Evolutionary conservation across 2,113 vertebrate species (phyloP).

Genomic region (Gopherus flavomarginatus): DNA sequence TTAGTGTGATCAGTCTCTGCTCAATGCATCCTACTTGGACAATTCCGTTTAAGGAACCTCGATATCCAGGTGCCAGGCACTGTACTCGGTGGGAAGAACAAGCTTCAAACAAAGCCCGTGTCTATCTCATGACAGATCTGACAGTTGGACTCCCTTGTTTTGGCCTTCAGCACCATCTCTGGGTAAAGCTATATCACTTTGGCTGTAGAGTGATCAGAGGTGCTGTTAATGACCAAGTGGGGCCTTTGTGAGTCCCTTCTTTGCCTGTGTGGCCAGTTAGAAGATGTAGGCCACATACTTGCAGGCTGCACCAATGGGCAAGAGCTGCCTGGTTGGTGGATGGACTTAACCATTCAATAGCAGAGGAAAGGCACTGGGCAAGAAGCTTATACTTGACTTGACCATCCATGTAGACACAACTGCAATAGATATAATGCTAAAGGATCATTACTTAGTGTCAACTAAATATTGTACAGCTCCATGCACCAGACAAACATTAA

Average conservation of each 20-base stretch:
- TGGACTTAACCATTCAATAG: not conserved
- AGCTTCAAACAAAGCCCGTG: not conserved
- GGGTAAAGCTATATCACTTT: not conserved
- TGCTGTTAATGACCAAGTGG: not conserved
- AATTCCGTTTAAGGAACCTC: not conserved
- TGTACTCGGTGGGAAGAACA: not conserved
- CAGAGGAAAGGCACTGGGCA: no score
- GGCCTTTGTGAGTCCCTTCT: not conserved
- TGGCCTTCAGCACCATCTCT: not conserved
- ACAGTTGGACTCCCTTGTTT: not conserved
- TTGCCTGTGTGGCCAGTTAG: not conserved
- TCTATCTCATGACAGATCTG: not conserved
- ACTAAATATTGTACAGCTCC: not conserved
- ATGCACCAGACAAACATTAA: not conserved
- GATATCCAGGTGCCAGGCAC: not conserved
- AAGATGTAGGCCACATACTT: not conserved
- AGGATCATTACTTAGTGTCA: not conserved
- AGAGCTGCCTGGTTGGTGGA: not conserved
- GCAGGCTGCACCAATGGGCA: not conserved
- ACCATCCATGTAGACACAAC: not conserved
- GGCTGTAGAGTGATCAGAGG: not conserved
- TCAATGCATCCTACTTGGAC: not conserved
- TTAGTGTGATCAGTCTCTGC: not conserved
- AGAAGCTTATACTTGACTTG: not conserved
- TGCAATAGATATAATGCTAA: not conserved